Percentiles rank a stretch among this genome's conserved stretches.
phyloP scores from a whole-genome alignment of 2,113 vertebrate genomes.

The Bothrops jararaca region DNA sequence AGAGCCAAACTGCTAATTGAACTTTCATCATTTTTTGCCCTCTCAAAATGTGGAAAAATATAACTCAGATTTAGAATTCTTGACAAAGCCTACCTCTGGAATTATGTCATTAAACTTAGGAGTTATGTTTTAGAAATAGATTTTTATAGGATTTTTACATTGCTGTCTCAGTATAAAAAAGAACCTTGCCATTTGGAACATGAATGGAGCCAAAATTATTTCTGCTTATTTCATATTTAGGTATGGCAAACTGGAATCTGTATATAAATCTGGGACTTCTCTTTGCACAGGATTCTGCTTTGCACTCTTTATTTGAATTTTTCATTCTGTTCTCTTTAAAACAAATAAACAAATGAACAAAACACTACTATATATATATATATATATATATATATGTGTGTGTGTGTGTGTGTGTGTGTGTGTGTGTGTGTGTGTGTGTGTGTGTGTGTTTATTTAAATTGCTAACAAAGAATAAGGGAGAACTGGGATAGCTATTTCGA shows the following conservation, averaged over 20 bases:
- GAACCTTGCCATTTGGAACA: background rate
- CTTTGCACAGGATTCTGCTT: background rate
- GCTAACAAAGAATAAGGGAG: no score
- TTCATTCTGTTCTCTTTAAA: background rate
- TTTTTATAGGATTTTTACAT: background rate
- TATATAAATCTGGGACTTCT: background rate
- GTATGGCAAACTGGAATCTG: background rate
- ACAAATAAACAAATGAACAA: background rate
- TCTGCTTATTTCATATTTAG: background rate
- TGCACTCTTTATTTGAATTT: background rate
- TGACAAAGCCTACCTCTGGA: background rate
- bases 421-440: no score
- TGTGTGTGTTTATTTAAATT: no score
- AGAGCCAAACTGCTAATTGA: slow-evolving; percentile 4
- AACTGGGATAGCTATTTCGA: no score
- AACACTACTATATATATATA: background rate
- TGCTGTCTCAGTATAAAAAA: background rate
- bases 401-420: no score
- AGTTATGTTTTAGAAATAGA: background rate
- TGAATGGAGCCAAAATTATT: background rate
- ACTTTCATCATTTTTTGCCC: background rate
- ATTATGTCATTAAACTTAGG: background rate
- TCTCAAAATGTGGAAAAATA: background rate
- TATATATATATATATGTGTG: no score
- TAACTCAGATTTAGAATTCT: slow-evolving; percentile 2